Conservation (phyloP, 2,888 invertebrate genomes). For the Phymatocera aterrima region DNA sequence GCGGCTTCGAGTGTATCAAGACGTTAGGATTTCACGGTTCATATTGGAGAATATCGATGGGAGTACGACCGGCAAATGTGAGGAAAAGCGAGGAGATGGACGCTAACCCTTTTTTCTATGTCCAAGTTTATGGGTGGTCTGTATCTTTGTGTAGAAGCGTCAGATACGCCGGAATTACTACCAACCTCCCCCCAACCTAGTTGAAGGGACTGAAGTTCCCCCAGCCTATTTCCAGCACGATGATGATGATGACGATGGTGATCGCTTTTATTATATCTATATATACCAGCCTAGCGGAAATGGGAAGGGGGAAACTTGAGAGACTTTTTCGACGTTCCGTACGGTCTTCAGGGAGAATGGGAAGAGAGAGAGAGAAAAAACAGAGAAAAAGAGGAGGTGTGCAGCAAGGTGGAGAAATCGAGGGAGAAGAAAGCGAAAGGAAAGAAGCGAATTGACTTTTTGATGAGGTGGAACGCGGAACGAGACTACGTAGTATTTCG, state of each 20-base stretch:
- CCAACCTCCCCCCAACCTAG: neutral
- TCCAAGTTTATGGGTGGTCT: neutral
- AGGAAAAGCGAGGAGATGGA: no score
- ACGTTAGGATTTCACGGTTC: no score
- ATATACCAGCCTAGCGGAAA: neutral
- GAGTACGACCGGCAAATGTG: no score
- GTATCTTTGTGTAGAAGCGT: neutral
- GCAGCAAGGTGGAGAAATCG: neutral
- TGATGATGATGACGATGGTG: conserved; percentile 17
- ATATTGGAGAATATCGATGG: no score
- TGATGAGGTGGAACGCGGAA: conserved; percentile 8
- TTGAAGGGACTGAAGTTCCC: neutral
- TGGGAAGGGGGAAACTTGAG: neutral
- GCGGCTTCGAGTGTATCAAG: no score
- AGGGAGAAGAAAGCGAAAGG: neutral
- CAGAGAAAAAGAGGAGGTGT: neutral
- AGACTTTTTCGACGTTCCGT: neutral
- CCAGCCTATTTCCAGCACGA: conserved; percentile 12
- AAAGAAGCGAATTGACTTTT: conserved; percentile 21
- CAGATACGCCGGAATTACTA: no score
- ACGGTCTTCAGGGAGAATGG: neutral
- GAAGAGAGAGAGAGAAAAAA: neutral
- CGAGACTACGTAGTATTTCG: neutral
- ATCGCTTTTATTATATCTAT: conserved; percentile 38
- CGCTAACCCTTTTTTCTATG: conserved; percentile 6